Conservation (phyloP, 2,113 vertebrate genomes). For the Zosterops lateralis region DNA sequence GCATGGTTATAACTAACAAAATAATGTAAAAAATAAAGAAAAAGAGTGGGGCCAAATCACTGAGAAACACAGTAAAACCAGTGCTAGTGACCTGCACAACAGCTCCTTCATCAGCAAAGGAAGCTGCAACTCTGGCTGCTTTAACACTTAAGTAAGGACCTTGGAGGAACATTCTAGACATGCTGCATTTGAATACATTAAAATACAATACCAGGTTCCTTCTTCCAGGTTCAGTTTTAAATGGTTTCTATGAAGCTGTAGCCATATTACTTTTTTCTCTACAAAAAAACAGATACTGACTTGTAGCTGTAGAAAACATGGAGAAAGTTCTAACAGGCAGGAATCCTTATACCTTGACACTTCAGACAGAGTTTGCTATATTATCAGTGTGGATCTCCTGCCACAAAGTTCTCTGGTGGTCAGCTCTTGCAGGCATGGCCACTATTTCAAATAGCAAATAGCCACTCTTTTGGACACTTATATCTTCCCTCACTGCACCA, state of each 20-base stretch:
- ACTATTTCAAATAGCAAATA: not conserved
- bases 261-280: not conserved
- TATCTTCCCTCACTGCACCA: not conserved
- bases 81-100: not conserved
- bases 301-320: rapidly evolving
- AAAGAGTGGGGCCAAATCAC: not conserved
- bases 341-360: not conserved
- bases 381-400: not conserved
- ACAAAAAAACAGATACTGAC: not conserved
- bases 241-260: not conserved
- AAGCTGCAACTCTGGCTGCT: not conserved
- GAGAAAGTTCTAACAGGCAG: not conserved
- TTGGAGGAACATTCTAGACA: not conserved
- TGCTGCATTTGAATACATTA: not conserved
- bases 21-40: not conserved
- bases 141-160: not conserved
- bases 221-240: not conserved
- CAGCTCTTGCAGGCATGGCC: not conserved
- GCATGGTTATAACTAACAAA: not conserved
- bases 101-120: not conserved
- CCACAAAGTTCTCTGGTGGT: not conserved
- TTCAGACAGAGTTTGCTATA: not conserved
- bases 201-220: not conserved
- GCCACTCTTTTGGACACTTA: not conserved
- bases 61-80: not conserved